Conservation (phyloP, 1,140 invertebrate species). For the Ylistrum balloti region DNA sequence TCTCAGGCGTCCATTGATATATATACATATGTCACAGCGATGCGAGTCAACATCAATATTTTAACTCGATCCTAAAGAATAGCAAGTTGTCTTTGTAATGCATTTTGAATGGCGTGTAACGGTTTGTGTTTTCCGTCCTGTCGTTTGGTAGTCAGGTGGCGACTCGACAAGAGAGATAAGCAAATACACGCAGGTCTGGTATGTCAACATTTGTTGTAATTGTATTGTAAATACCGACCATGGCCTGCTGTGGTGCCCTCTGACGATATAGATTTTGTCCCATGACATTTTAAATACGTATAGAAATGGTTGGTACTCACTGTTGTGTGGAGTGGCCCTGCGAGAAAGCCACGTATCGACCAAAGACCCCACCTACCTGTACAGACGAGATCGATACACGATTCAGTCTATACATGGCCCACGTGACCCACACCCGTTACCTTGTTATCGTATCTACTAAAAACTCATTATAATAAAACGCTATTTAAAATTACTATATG, state of each 20-base stretch:
- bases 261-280: not conserved
- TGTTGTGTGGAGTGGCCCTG: not conserved
- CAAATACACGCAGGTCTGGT: conserved; percentile 3
- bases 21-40: not conserved
- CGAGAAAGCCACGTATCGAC: not conserved
- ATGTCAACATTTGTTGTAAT: not conserved
- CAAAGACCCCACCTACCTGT: not conserved
- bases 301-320: not conserved
- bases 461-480: not conserved
- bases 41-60: not conserved
- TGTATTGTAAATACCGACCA: conserved; percentile 26
- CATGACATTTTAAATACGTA: not conserved
- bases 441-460: not conserved
- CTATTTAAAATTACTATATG: not conserved
- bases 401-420: not conserved
- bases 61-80: not conserved
- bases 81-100: conserved; percentile 28
- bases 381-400: not conserved
- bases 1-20: not conserved
- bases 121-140: not conserved
- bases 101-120: not conserved
- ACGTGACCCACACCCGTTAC: not conserved
- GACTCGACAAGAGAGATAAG: conserved; percentile 18
- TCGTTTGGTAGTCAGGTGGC: not conserved
- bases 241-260: not conserved